Evolutionary conservation across 1,140 invertebrate genomes (phyloP), one percentile per base, ranked within the genome.

Genomic region (Tribolium madens): DNA sequence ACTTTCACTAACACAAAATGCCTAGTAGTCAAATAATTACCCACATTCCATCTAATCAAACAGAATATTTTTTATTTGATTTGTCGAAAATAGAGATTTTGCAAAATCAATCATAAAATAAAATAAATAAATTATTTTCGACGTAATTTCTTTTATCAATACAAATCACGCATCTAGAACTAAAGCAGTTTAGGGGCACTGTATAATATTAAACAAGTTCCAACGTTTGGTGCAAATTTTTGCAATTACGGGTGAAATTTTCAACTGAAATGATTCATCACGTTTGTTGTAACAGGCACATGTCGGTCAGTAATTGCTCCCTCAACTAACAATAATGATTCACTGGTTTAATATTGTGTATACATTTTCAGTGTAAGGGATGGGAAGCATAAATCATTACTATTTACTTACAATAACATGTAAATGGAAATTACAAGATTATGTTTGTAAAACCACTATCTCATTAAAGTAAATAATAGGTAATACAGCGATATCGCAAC

Each of bases 401-500:
- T 57, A 21, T 57, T n/a, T n/a, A 57, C 52, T 42, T 42, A 42
- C 36, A 42, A 42, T 42, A 4, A 42, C 36, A 42, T 42, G 36
- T 42, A 21, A 57, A 18, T 64, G 57, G 57, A 64, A 33, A 64
- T 33, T 64, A 64, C 21, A 33, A 64, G 57, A 33, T 33, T 64
- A 64, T 33, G 10, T 31, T 33, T 33, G 26, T 64, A 3, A 14
- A 33, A 33, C 31, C 21, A 33, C 57, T 18, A 57, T 57, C 52
- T 57, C 52, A 64, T 64, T 64, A 64, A 33, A 33, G 9, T 64
- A 64, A 64, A 64, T 64, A 33, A 64, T 64, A 64, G 57, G 21
- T 64, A 33, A 64, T 33, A 13, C 26, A 57, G 10, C 57, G 57
- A 64, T 33, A 64, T 64, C n/a, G 57, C 26, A 36, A 64, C 31